Evolutionary conservation across 2,113 vertebrate species (phyloP).

Genomic region (Aythya baeri): DNA sequence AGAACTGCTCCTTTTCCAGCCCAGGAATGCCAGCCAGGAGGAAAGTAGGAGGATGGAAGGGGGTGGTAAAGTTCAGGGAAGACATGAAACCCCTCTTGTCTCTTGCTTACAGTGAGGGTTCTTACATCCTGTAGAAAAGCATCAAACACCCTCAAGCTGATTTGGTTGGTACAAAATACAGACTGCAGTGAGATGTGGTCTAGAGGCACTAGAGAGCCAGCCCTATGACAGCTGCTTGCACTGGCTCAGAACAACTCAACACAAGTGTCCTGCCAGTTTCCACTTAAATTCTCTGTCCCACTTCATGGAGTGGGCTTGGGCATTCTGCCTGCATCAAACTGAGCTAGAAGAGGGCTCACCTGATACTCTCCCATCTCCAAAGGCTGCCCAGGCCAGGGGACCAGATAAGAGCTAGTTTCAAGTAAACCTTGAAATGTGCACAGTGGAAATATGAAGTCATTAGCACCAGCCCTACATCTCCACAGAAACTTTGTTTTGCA

Average conservation of each 20-base stretch:
- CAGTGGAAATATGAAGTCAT: background rate
- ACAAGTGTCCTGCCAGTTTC: background rate
- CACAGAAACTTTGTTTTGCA: background rate
- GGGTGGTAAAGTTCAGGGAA: background rate
- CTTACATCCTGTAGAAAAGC: background rate
- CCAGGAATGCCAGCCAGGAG: slow-evolving; percentile 47
- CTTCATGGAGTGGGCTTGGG: background rate
- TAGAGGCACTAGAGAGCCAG: background rate
- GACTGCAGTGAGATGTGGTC: rapidly evolving
- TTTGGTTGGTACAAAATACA: background rate
- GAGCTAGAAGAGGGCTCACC: too few relatives aligned
- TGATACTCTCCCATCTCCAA: background rate
- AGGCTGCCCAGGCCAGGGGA: background rate
- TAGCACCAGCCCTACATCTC: background rate
- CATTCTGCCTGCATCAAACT: background rate
- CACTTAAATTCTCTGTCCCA: background rate
- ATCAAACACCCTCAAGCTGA: rapidly evolving
- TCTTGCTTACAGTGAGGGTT: background rate
- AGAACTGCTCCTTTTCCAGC: slow-evolving; percentile 38
- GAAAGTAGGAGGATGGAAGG: slow-evolving; percentile 18
- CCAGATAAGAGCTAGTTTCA: background rate
- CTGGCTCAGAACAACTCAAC: background rate
- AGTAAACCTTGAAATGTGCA: background rate
- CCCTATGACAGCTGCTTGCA: background rate
- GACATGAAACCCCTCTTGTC: background rate